A percentile compares a stretch with the other conserved stretches of the same genome.
These are phyloP conservation scores for Drosophila fulvimacula DNA, from an alignment of 2,888 invertebrate species.

Conservation along the genomic window DNA sequence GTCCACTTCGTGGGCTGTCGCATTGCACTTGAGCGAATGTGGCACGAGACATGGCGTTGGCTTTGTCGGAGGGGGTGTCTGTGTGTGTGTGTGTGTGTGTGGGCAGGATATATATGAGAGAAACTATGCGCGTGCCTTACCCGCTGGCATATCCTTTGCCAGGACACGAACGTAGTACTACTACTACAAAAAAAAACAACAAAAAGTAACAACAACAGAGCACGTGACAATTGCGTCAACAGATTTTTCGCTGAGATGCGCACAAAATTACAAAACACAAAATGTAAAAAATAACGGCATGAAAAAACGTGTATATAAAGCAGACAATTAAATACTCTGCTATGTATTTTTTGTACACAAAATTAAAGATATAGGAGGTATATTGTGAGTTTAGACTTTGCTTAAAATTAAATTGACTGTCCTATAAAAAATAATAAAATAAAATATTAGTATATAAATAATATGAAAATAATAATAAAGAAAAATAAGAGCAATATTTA, in stretches of 20 bases:
- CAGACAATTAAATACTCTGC: neutral
- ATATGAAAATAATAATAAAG: no score
- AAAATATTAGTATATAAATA: no score
- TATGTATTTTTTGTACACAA: neutral
- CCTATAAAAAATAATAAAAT: no score
- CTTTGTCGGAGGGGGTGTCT: neutral
- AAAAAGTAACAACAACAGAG: conserved; percentile 41
- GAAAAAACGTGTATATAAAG: neutral
- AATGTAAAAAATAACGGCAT: conserved; percentile 1
- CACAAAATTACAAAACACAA: conserved; percentile 63
- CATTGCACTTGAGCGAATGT: conserved; percentile 65
- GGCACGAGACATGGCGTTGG: conserved; percentile 55
- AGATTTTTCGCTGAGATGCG: conserved; percentile 80
- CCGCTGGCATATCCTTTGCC: conserved; percentile 59
- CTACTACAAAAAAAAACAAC: conserved; percentile 18
- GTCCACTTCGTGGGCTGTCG: conserved; percentile 52
- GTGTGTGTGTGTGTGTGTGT: neutral
- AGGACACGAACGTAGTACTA: conserved; percentile 45
- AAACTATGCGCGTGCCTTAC: conserved; percentile 63
- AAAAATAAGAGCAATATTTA: no score
- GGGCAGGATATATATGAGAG: neutral
- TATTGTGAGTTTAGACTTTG: no score
- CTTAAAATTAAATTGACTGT: no score
- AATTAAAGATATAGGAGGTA: neutral
- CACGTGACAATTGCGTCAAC: conserved; percentile 80